Percentiles rank a stretch among this genome's conserved stretches.
Conservation (phyloP, 2,888 invertebrate species). For the Tiliacea aurago region DNA sequence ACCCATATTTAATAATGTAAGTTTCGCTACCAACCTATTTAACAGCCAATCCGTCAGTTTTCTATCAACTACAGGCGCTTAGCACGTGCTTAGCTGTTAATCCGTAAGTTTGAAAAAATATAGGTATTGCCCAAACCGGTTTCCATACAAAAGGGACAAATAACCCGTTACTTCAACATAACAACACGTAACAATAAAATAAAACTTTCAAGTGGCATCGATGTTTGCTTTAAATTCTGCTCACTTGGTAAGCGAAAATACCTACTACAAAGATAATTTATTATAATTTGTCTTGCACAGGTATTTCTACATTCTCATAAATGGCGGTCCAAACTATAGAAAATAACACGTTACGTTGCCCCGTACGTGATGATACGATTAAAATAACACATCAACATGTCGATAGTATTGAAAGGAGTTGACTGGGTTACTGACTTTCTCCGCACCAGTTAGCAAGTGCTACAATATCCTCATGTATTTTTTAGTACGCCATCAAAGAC, state of each 20-base stretch:
- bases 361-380: constrained; percentile 53
- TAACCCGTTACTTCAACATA: constrained; percentile 34
- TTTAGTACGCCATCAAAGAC: constrained; percentile 14
- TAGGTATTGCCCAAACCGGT: constrained; percentile 39
- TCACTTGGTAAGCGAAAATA: constrained; percentile 18
- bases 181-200: constrained; percentile 27
- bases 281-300: constrained; percentile 1
- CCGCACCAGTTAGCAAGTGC: constrained; percentile 49
- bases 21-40: neutral
- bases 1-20: neutral
- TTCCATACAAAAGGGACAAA: constrained; percentile 32
- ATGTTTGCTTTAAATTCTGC: constrained; percentile 17
- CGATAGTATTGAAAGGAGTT: constrained; percentile 46
- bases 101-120: constrained; percentile 12
- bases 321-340: constrained; percentile 41
- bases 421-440: constrained; percentile 60
- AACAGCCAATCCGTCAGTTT: neutral
- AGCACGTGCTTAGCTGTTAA: constrained; percentile 17
- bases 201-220: constrained; percentile 26
- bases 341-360: constrained; percentile 57
- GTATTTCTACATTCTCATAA: constrained; percentile 27
- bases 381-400: constrained; percentile 47
- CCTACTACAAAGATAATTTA: constrained; percentile 16
- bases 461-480: constrained; percentile 29
- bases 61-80: constrained; percentile 3